Conservation (phyloP, 1,140 invertebrate species). For the Venturia canescens region DNA sequence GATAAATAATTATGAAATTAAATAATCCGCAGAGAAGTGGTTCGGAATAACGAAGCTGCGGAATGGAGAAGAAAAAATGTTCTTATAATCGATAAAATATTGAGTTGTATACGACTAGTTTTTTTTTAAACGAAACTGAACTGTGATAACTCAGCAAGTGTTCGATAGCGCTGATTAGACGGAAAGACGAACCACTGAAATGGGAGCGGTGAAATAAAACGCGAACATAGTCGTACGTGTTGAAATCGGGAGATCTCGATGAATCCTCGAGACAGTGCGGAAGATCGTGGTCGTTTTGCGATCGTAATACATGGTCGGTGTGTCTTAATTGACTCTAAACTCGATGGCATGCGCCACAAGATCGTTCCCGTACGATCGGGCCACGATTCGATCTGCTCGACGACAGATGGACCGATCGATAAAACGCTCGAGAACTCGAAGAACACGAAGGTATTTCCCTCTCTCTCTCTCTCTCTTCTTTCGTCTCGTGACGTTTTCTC, state of each 20-base stretch:
- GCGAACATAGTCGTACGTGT: conserved; percentile 8
- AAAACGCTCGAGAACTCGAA: conserved; percentile 4
- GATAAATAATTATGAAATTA: too few relatives aligned
- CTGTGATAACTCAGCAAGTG: background rate
- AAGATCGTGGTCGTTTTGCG: conserved; percentile 34
- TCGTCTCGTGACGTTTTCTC: background rate
- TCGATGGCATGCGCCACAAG: conserved; percentile 20
- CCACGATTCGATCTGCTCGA: conserved; percentile 40
- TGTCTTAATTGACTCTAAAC: conserved; percentile 41
- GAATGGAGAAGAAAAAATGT: too few relatives aligned
- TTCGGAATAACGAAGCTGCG: too few relatives aligned
- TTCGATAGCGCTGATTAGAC: conserved; percentile 13
- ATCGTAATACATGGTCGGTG: conserved; percentile 15
- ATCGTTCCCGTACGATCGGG: conserved; percentile 23
- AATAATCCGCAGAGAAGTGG: too few relatives aligned
- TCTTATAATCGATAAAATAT: too few relatives aligned
- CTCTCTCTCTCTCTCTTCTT: too few relatives aligned
- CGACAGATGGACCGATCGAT: conserved; percentile 45
- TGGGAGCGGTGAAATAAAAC: background rate
- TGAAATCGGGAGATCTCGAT: conserved; percentile 30
- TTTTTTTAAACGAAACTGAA: background rate
- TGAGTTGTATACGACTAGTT: too few relatives aligned
- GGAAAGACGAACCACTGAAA: background rate
- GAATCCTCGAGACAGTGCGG: background rate
- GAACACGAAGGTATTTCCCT: background rate